Evolutionary conservation across 2,797 vertebrate species (phyloP).

Genomic region (Typhlichthys subterraneus): DNA sequence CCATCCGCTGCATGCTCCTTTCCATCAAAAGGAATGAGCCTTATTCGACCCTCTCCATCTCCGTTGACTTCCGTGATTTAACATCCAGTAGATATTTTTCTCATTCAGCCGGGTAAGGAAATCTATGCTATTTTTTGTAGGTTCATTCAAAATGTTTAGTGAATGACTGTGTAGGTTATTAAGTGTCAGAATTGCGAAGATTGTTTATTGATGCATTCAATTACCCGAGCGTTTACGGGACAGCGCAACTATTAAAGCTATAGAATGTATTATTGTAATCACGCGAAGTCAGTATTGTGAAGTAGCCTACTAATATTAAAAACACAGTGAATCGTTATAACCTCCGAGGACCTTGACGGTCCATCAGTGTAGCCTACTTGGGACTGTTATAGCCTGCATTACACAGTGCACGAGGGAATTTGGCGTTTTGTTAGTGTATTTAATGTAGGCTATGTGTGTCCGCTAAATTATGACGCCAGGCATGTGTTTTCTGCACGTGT

Average conservation of each 20-base stretch:
- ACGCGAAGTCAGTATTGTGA: too few relatives aligned
- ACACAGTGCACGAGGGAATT: too few relatives aligned
- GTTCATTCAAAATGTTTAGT: not conserved
- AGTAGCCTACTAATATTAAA: too few relatives aligned
- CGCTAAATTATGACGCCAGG: too few relatives aligned
- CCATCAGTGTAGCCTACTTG: not conserved
- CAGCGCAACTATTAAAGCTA: not conserved
- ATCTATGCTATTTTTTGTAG: not conserved
- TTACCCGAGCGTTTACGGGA: too few relatives aligned
- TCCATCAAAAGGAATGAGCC: slow-evolving; percentile 34
- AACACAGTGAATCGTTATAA: too few relatives aligned
- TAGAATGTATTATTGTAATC: not conserved
- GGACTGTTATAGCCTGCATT: too few relatives aligned
- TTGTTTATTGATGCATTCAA: too few relatives aligned
- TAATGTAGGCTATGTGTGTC: too few relatives aligned
- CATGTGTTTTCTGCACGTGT: slow-evolving; percentile 1
- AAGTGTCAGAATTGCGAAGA: too few relatives aligned
- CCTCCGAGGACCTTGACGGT: not conserved
- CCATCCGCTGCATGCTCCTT: slow-evolving; percentile 72
- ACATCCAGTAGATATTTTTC: slow-evolving; percentile 22
- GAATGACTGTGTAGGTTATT: not conserved
- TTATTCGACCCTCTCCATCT: slow-evolving; percentile 26
- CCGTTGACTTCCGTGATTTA: slow-evolving; percentile 1
- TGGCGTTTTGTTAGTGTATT: too few relatives aligned
- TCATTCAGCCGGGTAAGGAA: slow-evolving; percentile 56